Evolutionary conservation across 1,140 invertebrate genomes (phyloP).

Genomic region (Colletes gigas): DNA sequence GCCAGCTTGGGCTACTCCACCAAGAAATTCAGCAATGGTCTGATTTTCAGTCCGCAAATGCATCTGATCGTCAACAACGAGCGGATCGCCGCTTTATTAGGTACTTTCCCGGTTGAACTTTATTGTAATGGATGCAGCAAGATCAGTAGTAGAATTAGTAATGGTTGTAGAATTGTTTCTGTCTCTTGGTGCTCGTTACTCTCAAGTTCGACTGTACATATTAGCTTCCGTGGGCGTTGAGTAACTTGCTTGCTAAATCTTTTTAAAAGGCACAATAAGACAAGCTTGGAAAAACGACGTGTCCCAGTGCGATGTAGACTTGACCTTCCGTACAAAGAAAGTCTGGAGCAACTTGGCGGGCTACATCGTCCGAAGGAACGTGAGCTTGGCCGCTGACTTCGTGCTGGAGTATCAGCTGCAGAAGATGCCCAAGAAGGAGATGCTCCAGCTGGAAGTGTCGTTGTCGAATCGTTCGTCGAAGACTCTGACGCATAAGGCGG

Average conservation of each 20-base stretch:
- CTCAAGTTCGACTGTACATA: no score
- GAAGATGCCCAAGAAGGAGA: slow-evolving; percentile 84
- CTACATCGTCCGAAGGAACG: slow-evolving; percentile 83
- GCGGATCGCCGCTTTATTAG: slow-evolving; percentile 84
- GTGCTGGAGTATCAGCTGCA: slow-evolving; percentile 86
- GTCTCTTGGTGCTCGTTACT: no score
- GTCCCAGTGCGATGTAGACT: slow-evolving; percentile 86
- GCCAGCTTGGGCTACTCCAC: slow-evolving; percentile 81
- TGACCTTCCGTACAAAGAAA: slow-evolving; percentile 86
- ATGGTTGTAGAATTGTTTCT: no score
- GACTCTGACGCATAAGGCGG: slow-evolving; percentile 82
- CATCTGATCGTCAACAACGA: slow-evolving; percentile 86
- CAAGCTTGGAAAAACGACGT: slow-evolving; percentile 85
- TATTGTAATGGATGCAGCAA: no score
- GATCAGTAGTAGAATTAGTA: no score
- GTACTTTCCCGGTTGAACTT: slow-evolving; percentile 71
- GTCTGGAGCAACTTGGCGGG: slow-evolving; percentile 85
- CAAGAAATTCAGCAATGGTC: slow-evolving; percentile 83
- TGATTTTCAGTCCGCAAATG: slow-evolving; percentile 84
- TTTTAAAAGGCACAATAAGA: slow-evolving; percentile 75
- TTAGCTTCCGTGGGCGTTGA: neutral
- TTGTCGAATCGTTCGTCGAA: slow-evolving; percentile 85
- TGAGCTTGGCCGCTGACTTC: slow-evolving; percentile 82
- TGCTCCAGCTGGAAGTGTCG: slow-evolving; percentile 84
- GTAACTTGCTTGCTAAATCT: slow-evolving; percentile 2